Conservation (phyloP, 2,797 vertebrate species). For the Silurus aristotelis region DNA sequence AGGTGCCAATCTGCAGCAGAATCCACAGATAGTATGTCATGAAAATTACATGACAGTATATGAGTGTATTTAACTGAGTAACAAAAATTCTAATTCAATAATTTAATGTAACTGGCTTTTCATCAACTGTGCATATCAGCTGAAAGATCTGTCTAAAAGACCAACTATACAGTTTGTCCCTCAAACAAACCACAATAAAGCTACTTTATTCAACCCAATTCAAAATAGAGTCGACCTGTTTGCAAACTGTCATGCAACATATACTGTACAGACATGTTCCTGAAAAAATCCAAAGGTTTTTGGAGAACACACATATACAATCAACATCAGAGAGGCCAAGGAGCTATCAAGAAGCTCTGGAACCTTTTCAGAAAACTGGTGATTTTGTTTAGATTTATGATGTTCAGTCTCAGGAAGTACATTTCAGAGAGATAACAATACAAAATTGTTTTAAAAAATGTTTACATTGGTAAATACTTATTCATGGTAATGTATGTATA, state of each 20-base stretch:
- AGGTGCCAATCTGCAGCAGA: too few species aligned
- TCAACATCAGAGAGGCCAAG: background rate
- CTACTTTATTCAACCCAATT: too few species aligned
- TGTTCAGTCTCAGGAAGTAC: background rate
- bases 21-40: too few species aligned
- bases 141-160: too few species aligned
- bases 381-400: background rate
- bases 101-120: too few species aligned
- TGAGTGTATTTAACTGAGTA: too few species aligned
- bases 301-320: background rate
- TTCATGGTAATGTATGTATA: background rate
- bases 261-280: background rate
- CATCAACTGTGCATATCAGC: too few species aligned
- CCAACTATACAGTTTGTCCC: too few species aligned
- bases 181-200: too few species aligned
- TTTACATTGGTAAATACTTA: background rate
- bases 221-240: background rate
- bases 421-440: background rate
- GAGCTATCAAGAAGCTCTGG: background rate
- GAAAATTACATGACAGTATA: too few species aligned
- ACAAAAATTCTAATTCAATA: too few species aligned
- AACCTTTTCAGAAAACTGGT: background rate
- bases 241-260: background rate
- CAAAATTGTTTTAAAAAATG: background rate
- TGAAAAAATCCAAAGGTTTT: background rate